These are phyloP conservation scores for Orbicella faveolata DNA, from an alignment of 64 coral and sea anemone genomes.

Conservation along the genomic window DNA sequence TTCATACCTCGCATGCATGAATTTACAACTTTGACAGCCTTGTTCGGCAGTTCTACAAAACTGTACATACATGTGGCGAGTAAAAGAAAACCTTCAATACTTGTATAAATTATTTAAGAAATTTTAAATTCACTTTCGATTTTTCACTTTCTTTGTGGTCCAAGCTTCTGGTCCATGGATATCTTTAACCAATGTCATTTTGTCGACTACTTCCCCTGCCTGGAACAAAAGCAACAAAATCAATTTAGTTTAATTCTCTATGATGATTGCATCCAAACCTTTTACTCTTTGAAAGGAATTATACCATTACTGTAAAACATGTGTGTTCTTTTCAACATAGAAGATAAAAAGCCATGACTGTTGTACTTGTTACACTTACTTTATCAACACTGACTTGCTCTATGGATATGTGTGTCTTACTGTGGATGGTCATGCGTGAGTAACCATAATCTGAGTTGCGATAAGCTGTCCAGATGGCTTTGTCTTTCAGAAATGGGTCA, in stretches of 20 bases:
- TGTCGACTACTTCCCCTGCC: background rate
- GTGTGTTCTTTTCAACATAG: no score
- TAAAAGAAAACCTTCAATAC: no score
- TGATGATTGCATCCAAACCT: no score
- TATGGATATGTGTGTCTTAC: slow-evolving; percentile 71
- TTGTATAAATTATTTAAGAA: no score
- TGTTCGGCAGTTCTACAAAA: no score
- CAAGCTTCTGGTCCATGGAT: background rate
- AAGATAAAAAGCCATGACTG: no score
- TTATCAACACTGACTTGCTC: slow-evolving; percentile 74
- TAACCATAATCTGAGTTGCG: slow-evolving; percentile 77
- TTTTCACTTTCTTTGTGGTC: background rate
- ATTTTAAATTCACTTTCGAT: background rate
- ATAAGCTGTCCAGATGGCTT: slow-evolving; percentile 78
- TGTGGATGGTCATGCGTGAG: slow-evolving; percentile 78
- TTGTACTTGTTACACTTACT: slow-evolving; percentile 5
- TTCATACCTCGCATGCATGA: no score
- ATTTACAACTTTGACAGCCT: no score
- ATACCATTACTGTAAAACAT: no score
- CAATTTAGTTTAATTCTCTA: background rate
- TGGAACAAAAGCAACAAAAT: background rate
- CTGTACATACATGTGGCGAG: no score
- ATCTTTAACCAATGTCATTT: background rate
- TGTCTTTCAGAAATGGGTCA: slow-evolving; percentile 62
- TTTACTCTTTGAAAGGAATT: no score